These are phyloP conservation scores for Petrophora chlorosata DNA, from an alignment of 2,888 invertebrate species.

Conservation along the genomic window DNA sequence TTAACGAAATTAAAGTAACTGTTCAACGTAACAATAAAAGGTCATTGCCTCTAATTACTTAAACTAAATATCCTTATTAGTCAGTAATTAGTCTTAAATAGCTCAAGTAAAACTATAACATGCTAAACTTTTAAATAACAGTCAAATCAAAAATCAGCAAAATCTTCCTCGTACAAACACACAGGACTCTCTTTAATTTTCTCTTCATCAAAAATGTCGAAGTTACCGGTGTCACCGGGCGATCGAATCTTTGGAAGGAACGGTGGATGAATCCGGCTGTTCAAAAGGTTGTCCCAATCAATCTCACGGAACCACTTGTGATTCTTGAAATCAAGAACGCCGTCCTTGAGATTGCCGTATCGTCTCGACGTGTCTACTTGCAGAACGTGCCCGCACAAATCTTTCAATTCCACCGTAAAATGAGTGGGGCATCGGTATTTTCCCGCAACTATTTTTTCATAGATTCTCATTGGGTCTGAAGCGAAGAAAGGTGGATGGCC, in stretches of 20 bases:
- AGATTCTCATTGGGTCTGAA: constrained; percentile 96
- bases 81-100: constrained; percentile 23
- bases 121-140: constrained; percentile 1
- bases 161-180: constrained; percentile 86
- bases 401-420: constrained; percentile 91
- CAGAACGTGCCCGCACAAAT: constrained; percentile 90
- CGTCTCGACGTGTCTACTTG: constrained; percentile 84
- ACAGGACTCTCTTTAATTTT: constrained; percentile 76
- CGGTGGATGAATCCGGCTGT: constrained; percentile 87
- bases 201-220: constrained; percentile 85
- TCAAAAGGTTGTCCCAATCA: constrained; percentile 94
- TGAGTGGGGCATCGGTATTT: constrained; percentile 93
- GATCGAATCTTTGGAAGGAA: constrained; percentile 85
- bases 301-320: constrained; percentile 95
- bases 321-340: constrained; percentile 94
- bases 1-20: constrained; percentile 11
- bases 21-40: constrained; percentile 14
- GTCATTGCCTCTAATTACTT: constrained; percentile 33
- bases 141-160: constrained; percentile 85
- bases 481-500: constrained; percentile 97
- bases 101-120: constrained; percentile 17
- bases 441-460: constrained; percentile 96
- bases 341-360: constrained; percentile 95
- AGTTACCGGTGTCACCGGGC: constrained; percentile 88
- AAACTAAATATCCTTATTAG: constrained; percentile 50